Conservation (phyloP, 2,888 invertebrate species). For the Cotesia congregata region DNA sequence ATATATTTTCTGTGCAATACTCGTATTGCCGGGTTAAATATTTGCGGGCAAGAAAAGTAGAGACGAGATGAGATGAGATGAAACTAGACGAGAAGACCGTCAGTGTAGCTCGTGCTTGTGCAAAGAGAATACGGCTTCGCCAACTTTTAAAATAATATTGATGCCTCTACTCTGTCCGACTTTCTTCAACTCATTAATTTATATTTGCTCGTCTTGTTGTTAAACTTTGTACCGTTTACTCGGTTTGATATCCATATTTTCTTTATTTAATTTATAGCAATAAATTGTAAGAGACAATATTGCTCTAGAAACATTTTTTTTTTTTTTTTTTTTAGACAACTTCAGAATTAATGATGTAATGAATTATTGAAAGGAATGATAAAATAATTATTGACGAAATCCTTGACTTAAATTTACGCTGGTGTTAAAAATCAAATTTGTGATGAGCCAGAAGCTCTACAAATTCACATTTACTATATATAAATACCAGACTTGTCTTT, state of each 20-base stretch:
- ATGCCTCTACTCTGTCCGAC: not conserved
- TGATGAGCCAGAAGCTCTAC: not conserved
- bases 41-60: not conserved
- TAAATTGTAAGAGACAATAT: too few relatives aligned
- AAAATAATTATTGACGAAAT: not conserved
- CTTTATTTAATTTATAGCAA: too few relatives aligned
- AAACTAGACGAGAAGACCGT: too few relatives aligned
- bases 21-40: constrained; percentile 1
- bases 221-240: not conserved
- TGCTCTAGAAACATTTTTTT: too few relatives aligned
- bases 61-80: not conserved
- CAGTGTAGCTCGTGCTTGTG: not conserved
- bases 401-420: not conserved
- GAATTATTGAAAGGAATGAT: not conserved
- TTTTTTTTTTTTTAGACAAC: too few relatives aligned
- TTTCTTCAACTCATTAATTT: not conserved
- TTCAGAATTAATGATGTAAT: too few relatives aligned
- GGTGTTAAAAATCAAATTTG: not conserved
- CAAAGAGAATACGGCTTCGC: not conserved
- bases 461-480: not conserved
- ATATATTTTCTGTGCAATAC: not conserved
- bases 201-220: not conserved
- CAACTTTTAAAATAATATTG: not conserved
- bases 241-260: too few relatives aligned
- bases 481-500: not conserved